phyloP scores from a whole-genome alignment of 2,797 vertebrate species.

The Emys orbicularis region DNA sequence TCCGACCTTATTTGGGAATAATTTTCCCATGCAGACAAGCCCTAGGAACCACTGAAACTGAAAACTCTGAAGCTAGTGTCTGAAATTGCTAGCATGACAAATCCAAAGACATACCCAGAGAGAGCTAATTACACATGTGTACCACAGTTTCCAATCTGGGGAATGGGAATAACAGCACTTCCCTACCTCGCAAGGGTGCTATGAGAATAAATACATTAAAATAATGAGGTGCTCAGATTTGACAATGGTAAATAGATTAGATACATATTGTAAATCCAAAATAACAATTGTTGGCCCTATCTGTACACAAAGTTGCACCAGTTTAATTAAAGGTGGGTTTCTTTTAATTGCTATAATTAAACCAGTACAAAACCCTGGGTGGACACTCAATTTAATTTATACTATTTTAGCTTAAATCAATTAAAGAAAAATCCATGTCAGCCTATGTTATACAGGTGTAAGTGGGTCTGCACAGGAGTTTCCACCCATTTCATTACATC shows the following conservation, averaged over 20 bases:
- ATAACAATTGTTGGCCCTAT: background rate
- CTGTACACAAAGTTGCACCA: background rate
- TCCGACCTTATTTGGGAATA: background rate
- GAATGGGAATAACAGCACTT: background rate
- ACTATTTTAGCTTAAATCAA: background rate
- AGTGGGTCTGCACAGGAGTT: background rate
- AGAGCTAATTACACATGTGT: conserved; percentile 15
- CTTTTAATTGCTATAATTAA: background rate
- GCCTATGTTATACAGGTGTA: background rate
- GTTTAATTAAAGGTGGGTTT: background rate
- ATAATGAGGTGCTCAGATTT: background rate
- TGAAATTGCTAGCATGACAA: conserved; percentile 32
- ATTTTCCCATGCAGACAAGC: background rate
- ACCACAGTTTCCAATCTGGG: background rate
- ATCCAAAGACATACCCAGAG: conserved; percentile 39
- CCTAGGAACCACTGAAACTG: conserved; percentile 18
- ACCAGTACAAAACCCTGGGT: background rate
- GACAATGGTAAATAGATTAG: background rate
- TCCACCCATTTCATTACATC: background rate
- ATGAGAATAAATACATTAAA: background rate
- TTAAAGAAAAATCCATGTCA: background rate
- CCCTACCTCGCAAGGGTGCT: background rate
- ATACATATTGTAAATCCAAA: background rate
- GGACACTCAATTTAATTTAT: background rate
- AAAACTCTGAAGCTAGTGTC: conserved; percentile 11